These are phyloP conservation scores for Hydrotaea cyrtoneurina DNA, from an alignment of 2,888 invertebrate genomes.

Conservation along the genomic window DNA sequence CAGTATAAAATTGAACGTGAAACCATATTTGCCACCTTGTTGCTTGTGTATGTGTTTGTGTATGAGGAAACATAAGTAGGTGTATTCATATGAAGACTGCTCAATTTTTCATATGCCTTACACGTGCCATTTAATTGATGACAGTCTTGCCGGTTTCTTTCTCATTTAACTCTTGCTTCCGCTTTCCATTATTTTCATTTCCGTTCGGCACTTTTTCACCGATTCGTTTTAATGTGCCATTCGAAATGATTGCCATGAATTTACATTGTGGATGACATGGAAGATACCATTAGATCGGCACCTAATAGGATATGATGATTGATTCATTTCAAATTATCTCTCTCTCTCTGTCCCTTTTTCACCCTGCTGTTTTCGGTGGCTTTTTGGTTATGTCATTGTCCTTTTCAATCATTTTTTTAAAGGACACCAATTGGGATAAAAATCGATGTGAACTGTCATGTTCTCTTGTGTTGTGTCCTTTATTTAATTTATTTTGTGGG, in stretches of 20 bases:
- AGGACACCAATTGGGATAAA: background rate
- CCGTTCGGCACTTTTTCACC: background rate
- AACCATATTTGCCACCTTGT: too few species aligned
- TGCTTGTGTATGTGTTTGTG: too few species aligned
- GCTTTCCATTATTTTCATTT: background rate
- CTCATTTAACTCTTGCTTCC: background rate
- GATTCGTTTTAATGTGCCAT: slow-evolving; percentile 12
- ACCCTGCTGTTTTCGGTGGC: background rate
- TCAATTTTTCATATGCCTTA: too few species aligned
- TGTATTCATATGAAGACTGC: too few species aligned
- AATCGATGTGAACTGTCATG: background rate
- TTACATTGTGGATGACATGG: background rate
- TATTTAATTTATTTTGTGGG: too few species aligned
- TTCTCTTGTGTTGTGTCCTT: background rate
- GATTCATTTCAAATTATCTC: background rate
- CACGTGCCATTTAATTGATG: background rate
- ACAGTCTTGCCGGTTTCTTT: background rate
- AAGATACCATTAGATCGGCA: background rate
- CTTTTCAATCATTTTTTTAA: background rate
- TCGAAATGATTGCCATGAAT: background rate
- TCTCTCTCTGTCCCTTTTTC: too few species aligned
- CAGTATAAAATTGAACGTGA: too few species aligned
- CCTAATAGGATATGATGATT: background rate
- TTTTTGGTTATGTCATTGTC: background rate
- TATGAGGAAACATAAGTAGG: too few species aligned